Percentiles rank a stretch among this genome's conserved stretches.
These are phyloP conservation scores for Garrulus glandarius DNA, from an alignment of 2,797 vertebrate species.

Conservation along the genomic window DNA sequence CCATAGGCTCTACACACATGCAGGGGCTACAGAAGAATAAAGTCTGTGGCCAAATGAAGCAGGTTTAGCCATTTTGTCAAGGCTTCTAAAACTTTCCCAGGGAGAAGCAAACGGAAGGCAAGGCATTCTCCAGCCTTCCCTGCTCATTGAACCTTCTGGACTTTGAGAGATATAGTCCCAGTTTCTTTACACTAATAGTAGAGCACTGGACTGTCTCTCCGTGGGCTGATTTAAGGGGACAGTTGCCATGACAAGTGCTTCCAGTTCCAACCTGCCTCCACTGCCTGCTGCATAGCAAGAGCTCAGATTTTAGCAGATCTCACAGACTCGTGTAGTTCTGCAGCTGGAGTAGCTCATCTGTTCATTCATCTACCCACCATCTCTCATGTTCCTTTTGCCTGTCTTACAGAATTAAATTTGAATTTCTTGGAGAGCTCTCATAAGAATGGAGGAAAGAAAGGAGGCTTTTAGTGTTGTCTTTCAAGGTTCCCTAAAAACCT, in stretches of 20 bases:
- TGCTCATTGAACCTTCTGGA: neutral
- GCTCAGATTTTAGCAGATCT: neutral
- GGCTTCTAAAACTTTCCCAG: neutral
- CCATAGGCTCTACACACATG: fast-evolving
- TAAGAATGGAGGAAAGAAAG: neutral
- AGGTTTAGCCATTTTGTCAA: neutral
- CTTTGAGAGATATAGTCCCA: neutral
- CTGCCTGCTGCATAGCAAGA: neutral
- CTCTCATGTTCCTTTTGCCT: neutral
- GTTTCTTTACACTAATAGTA: neutral
- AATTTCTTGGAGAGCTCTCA: neutral
- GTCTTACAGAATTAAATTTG: neutral
- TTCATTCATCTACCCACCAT: neutral
- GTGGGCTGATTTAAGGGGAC: neutral
- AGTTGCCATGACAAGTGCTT: neutral
- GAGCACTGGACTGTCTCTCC: neutral
- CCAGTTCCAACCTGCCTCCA: neutral
- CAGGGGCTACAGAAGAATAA: neutral
- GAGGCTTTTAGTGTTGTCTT: neutral
- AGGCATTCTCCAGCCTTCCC: neutral
- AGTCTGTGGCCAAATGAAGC: neutral
- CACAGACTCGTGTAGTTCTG: neutral
- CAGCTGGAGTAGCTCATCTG: neutral
- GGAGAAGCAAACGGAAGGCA: neutral
- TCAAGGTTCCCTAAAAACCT: neutral